A percentile compares a stretch with the other conserved stretches of the same genome.
These are phyloP conservation scores for Mustelus asterias DNA, from an alignment of 2,113 vertebrate genomes.

Conservation along the genomic window DNA sequence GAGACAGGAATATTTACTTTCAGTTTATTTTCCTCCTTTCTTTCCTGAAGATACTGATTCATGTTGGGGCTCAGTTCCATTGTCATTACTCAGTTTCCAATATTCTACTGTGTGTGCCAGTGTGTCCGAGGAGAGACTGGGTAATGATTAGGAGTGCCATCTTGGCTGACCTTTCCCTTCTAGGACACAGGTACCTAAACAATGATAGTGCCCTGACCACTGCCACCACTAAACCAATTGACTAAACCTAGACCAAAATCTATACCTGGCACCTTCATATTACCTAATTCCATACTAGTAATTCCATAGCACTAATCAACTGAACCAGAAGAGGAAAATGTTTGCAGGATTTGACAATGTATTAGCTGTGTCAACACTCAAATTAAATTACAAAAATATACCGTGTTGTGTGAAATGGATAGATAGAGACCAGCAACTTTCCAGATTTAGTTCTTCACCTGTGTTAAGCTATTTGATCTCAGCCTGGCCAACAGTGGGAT, in stretches of 20 bases:
- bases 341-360: neutral
- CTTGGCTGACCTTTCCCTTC: neutral
- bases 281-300: neutral
- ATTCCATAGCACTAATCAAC: neutral
- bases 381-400: neutral
- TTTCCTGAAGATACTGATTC: neutral
- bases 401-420: neutral
- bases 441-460: neutral
- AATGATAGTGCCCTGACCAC: neutral
- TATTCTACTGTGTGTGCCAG: neutral
- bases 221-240: neutral
- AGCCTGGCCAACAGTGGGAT: neutral
- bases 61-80: neutral
- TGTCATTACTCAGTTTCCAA: neutral
- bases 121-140: neutral
- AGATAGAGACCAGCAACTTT: neutral
- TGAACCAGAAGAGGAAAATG: neutral
- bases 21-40: neutral
- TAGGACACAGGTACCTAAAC: neutral
- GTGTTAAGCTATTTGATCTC: neutral
- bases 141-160: neutral
- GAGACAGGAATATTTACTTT: neutral
- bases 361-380: neutral
- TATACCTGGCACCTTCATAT: neutral
- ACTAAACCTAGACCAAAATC: neutral